Percentiles rank a stretch among this genome's conserved stretches.
Conservation (phyloP, 2,888 invertebrate genomes). For the Ichneumoninae sp. region DNA sequence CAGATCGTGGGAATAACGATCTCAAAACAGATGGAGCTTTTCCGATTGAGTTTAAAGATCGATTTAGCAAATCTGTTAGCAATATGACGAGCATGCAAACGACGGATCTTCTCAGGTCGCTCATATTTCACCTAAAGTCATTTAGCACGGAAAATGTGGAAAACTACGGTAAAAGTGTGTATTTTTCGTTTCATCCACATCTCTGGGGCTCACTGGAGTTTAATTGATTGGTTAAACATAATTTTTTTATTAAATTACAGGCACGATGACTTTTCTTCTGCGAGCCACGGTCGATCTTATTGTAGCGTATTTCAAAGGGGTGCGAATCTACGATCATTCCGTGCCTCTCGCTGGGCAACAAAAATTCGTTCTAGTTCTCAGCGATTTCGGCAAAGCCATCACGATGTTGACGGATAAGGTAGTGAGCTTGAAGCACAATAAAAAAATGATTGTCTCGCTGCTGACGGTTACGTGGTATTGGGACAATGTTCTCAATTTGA, state of each 20-base stretch:
- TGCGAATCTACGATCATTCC: slow-evolving; percentile 76
- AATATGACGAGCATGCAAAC: slow-evolving; percentile 74
- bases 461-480: slow-evolving; percentile 73
- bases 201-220: background rate
- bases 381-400: slow-evolving; percentile 74
- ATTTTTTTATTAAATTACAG: slow-evolving; percentile 55
- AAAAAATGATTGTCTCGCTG: slow-evolving; percentile 68
- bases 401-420: slow-evolving; percentile 69
- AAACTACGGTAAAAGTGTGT: slow-evolving; percentile 36
- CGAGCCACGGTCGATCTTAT: slow-evolving; percentile 71
- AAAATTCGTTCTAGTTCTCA: slow-evolving; percentile 75
- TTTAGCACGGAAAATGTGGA: slow-evolving; percentile 67
- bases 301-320: slow-evolving; percentile 73
- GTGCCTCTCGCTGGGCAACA: slow-evolving; percentile 68
- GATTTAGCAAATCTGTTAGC: slow-evolving; percentile 68
- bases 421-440: slow-evolving; percentile 68
- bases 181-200: background rate
- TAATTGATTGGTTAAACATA: background rate
- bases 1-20: slow-evolving; percentile 26
- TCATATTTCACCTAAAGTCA: slow-evolving; percentile 76
- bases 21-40: slow-evolving; percentile 63
- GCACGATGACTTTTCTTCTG: slow-evolving; percentile 48
- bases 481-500: slow-evolving; percentile 73
- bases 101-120: slow-evolving; percentile 74
- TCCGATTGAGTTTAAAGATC: slow-evolving; percentile 70